Evolutionary conservation across 92 coral and sea anemone species (phyloP), one percentile per base, ranked within the genome.

Genomic region (Phymanthus crucifer): DNA sequence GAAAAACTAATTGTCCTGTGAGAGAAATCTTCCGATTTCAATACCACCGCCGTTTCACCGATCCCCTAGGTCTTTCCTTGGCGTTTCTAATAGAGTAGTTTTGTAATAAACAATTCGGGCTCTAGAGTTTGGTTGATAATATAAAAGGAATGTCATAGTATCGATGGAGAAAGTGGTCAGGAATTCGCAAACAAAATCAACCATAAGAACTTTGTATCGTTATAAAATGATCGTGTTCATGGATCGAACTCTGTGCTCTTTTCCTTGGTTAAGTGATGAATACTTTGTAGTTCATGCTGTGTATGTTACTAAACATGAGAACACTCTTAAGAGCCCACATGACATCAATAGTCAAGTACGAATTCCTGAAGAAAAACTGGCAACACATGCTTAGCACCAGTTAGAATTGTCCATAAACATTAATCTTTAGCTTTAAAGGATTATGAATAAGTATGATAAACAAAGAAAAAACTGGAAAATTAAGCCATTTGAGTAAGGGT

Each of bases 1-100:
- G 80, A 76, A 76, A 56, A 76, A 12, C 80, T 76, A 76, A 76
- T 76, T 52, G 80, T 76, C 58, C 40, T 33, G 66, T 52, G 66
- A 52, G 70, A 58, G 70, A 32, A 61, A 61, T 27, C 68, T 61
- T 61, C 68, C 68, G 68, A 24, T 61, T 12, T 17, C 68, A 6
- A 12, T 61, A 29, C 34, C 17, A 34, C 13, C 29, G 40, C 70
- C 58, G 58, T 34, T 66, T 36, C 43, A n/a, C 52, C 36, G 26
- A 24, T 38, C 34, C 66, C 34, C 23, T 29, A 11, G 11, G 35
- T 38, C 52, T 46, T 13, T 48, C 26, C 27, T 75, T 19, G n/a
- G 13, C 19, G 13, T 14, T 11, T n/a, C n/a, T n/a, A n/a, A 8
- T 12, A n/a, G 76, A 10, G n/a, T 11, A 21, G 18, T 72, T 45